Evolutionary conservation across 2,113 vertebrate genomes (phyloP).

Genomic region (Cnemophilus loriae): DNA sequence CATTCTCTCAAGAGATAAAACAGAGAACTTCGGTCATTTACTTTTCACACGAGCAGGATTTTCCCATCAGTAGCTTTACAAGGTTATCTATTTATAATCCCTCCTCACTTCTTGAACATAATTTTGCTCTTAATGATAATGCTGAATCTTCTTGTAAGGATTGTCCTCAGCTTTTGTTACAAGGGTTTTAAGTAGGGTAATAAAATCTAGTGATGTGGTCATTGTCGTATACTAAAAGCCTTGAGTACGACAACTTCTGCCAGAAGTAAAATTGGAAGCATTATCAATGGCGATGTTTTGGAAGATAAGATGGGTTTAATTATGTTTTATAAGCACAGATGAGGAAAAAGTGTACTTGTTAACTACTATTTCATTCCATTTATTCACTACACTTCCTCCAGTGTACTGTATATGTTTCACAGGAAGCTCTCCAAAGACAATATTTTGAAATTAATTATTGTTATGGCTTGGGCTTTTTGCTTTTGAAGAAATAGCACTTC

Average conservation of each 20-base stretch:
- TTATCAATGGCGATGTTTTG: slow-evolving; percentile 41
- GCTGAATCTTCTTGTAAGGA: background rate
- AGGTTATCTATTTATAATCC: slow-evolving; percentile 29
- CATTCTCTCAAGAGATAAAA: background rate
- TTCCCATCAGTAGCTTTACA: slow-evolving; percentile 3
- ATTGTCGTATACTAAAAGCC: background rate
- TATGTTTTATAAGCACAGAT: slow-evolving; percentile 17
- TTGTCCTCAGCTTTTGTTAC: slow-evolving; percentile 15
- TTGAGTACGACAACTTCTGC: background rate
- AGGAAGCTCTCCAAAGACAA: background rate
- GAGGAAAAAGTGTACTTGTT: background rate
- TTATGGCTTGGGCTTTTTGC: background rate
- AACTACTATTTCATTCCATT: background rate
- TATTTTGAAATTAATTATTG: slow-evolving; percentile 7
- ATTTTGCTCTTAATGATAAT: slow-evolving; percentile 19
- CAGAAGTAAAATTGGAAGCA: slow-evolving; percentile 29
- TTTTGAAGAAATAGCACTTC: background rate
- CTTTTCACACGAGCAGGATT: background rate
- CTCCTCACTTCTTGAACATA: slow-evolving; percentile 3
- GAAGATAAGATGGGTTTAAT: slow-evolving; percentile 25
- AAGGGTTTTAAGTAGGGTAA: slow-evolving; percentile 18
- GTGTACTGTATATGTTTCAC: background rate
- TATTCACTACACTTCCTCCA: background rate
- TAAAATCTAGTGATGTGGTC: slow-evolving; percentile 48
- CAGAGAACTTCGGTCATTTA: background rate